Conservation (phyloP, 2,113 vertebrate genomes). For the Crocuta crocuta region DNA sequence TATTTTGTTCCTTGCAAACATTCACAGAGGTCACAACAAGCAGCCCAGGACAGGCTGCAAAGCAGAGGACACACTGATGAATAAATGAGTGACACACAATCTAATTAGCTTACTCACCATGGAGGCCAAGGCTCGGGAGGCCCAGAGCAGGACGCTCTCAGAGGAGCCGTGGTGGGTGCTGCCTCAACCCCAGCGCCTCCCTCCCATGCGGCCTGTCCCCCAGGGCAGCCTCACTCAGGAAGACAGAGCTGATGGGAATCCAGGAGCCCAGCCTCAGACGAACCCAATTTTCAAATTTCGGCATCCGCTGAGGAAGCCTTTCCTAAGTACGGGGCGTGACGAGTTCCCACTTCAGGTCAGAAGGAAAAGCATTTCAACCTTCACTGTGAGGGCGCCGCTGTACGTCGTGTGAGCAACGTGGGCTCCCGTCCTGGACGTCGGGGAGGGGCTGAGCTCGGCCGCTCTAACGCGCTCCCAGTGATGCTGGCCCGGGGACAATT, state of each 20-base stretch:
- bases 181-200: background rate
- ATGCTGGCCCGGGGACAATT: background rate
- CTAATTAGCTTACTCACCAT: background rate
- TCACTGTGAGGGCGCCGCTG: background rate
- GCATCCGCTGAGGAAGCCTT: background rate
- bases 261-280: background rate
- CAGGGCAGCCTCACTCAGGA: background rate
- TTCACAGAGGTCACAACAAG: conserved; percentile 9
- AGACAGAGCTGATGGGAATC: background rate
- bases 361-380: background rate
- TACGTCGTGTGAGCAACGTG: background rate
- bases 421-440: too few species aligned
- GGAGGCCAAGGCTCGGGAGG: too few species aligned
- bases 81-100: background rate
- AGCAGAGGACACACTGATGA: background rate
- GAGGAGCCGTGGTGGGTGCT: background rate
- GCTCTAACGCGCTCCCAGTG: background rate
- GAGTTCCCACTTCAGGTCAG: background rate
- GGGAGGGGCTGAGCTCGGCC: background rate
- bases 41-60: background rate
- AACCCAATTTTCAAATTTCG: background rate
- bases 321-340: background rate
- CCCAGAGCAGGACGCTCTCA: background rate
- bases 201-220: background rate
- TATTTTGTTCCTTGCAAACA: background rate